Percentiles rank a stretch among this genome's conserved stretches.
These are phyloP conservation scores for Menidia beryllina DNA, from an alignment of 2,113 vertebrate genomes.

Conservation along the genomic window DNA sequence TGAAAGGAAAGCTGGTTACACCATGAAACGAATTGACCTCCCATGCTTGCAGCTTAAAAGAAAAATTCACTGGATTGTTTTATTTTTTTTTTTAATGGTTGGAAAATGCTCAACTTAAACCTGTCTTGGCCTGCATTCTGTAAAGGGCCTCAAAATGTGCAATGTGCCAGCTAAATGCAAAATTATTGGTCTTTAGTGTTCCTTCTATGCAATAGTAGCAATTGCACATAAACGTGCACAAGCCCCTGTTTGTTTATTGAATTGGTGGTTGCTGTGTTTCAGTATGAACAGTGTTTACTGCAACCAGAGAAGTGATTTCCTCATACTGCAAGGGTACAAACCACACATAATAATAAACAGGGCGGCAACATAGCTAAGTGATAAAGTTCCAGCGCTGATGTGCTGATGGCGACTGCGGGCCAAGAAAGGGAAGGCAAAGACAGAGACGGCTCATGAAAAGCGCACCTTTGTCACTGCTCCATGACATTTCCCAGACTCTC, in stretches of 20 bases:
- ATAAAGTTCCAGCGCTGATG: constrained; percentile 38
- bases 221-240: constrained; percentile 20
- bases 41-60: neutral
- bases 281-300: constrained; percentile 56
- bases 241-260: constrained; percentile 47
- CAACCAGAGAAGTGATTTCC: constrained; percentile 62
- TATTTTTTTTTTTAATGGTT: neutral
- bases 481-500: constrained; percentile 50
- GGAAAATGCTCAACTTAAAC: neutral
- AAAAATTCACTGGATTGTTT: neutral
- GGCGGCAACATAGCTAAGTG: constrained; percentile 34
- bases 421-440: constrained; percentile 18
- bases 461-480: constrained; percentile 16
- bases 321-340: constrained; percentile 60
- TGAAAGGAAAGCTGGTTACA: neutral
- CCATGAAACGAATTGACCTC: constrained; percentile 4
- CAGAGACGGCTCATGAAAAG: neutral
- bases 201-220: constrained; percentile 5
- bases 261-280: constrained; percentile 51
- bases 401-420: neutral
- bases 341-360: constrained; percentile 57
- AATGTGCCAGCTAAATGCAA: constrained; percentile 3
- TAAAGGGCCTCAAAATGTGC: constrained; percentile 14
- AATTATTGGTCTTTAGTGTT: neutral
- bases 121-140: neutral